A percentile compares a stretch with the other conserved stretches of the same genome.
Evolutionary conservation across 2,113 vertebrate species (phyloP).

Genomic region (Gymnocephalus cernua): DNA sequence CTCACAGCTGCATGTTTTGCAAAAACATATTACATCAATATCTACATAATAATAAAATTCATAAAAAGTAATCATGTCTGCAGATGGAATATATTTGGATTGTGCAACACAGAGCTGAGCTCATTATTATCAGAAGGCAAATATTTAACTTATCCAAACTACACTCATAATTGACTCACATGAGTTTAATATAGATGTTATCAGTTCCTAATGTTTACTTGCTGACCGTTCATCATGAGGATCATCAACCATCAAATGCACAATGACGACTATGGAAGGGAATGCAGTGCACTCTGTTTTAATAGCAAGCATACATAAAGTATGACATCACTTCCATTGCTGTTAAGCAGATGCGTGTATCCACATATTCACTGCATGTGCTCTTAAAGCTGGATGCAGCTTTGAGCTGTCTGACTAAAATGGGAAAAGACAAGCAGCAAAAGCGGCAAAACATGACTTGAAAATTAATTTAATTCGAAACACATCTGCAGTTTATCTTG

Average conservation of each 20-base stretch:
- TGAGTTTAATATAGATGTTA: neutral
- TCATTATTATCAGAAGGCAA: neutral
- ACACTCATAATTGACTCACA: neutral
- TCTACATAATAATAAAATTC: conserved; percentile 7
- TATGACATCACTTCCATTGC: conserved; percentile 58
- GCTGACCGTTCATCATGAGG: neutral
- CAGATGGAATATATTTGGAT: conserved; percentile 16
- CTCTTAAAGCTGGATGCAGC: conserved; percentile 32
- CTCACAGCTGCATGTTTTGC: conserved; percentile 1
- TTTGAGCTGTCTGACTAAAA: conserved; percentile 41
- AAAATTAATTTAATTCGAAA: conserved; percentile 18
- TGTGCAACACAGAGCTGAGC: neutral
- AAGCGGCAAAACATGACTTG: conserved; percentile 26
- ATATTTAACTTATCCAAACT: neutral
- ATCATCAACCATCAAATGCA: conserved; percentile 27
- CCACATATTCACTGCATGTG: conserved; percentile 38
- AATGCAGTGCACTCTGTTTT: conserved; percentile 58
- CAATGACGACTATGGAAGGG: conserved; percentile 43
- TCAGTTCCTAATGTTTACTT: neutral
- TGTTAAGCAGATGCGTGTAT: conserved; percentile 49
- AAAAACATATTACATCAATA: conserved; percentile 1
- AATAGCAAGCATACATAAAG: conserved; percentile 63
- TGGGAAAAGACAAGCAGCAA: conserved; percentile 41
- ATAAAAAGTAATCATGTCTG: neutral
- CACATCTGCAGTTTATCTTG: conserved; percentile 33